Percentiles rank a stretch among this genome's conserved stretches.
Conservation (phyloP, 2,888 invertebrate species). For the Entomobrya multifasciata region DNA sequence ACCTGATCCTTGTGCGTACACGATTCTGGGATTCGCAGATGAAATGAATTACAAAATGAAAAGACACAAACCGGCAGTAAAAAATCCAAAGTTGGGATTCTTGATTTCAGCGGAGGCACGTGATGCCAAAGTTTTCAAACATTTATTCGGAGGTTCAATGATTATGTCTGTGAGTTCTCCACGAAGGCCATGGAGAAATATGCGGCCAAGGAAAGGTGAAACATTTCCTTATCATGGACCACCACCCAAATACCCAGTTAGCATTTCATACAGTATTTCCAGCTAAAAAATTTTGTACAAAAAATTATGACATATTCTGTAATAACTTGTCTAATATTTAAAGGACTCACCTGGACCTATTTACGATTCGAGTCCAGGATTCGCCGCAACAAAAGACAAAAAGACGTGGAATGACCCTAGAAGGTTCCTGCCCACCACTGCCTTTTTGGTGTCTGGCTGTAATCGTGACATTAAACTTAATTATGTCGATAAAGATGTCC, state of each 20-base stretch:
- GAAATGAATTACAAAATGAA: constrained; percentile 45
- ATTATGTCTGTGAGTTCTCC: constrained; percentile 8
- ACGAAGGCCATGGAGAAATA: constrained; percentile 71
- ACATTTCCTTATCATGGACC: constrained; percentile 72
- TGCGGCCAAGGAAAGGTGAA: constrained; percentile 65
- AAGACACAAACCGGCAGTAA: constrained; percentile 68
- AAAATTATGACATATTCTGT: no score
- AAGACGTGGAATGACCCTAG: constrained; percentile 75
- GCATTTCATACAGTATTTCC: no score
- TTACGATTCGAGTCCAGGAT: constrained; percentile 73
- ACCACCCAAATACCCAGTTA: constrained; percentile 5
- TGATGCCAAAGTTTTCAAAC: constrained; percentile 19
- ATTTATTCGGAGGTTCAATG: background rate
- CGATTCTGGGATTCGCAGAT: constrained; percentile 75
- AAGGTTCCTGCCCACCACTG: constrained; percentile 57
- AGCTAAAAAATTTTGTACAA: no score
- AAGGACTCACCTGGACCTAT: constrained; percentile 77
- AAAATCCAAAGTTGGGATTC: constrained; percentile 77
- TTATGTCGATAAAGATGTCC: constrained; percentile 67
- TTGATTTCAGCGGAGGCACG: constrained; percentile 70
- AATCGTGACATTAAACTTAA: constrained; percentile 54
- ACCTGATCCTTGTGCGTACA: constrained; percentile 72
- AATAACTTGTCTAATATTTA: no score
- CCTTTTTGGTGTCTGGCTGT: constrained; percentile 76
- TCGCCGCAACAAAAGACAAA: constrained; percentile 66